Percentiles rank a stretch among this genome's conserved stretches.
Conservation (phyloP, 2,888 invertebrate genomes). For the Drosophila paracracens region DNA sequence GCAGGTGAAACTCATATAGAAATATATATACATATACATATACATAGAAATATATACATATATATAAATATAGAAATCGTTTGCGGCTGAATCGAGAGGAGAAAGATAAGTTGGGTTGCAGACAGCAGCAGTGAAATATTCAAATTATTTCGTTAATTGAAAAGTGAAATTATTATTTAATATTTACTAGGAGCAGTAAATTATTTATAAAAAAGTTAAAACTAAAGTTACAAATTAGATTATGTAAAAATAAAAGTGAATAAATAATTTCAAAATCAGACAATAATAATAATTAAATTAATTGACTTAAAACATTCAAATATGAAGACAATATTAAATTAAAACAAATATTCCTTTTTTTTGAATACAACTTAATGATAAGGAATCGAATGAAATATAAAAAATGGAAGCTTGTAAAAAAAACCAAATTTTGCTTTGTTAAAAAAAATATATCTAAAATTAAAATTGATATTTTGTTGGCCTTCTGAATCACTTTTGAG, state of each 20-base stretch:
- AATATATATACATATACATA: neutral
- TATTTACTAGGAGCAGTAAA: neutral
- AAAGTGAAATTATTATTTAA: neutral
- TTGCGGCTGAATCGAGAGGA: neutral
- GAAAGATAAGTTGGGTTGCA: neutral
- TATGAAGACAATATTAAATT: fast-evolving
- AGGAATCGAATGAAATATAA: neutral
- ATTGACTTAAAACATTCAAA: neutral
- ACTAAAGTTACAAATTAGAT: neutral
- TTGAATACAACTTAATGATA: neutral
- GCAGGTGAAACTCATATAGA: neutral
- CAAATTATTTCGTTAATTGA: neutral
- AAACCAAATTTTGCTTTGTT: neutral
- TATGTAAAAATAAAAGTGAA: neutral
- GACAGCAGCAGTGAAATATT: neutral
- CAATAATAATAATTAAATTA: neutral
- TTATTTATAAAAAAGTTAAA: neutral
- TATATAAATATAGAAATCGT: neutral
- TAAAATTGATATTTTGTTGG: neutral
- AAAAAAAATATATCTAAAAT: neutral
- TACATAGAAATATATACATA: too few relatives aligned
- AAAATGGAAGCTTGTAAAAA: neutral
- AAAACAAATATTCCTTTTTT: neutral
- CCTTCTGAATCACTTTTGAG: neutral
- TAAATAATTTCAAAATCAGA: neutral